These are phyloP conservation scores for Lytechinus variegatus DNA, from an alignment of 35 echinoderm and acorn worm genomes.

Conservation along the genomic window DNA sequence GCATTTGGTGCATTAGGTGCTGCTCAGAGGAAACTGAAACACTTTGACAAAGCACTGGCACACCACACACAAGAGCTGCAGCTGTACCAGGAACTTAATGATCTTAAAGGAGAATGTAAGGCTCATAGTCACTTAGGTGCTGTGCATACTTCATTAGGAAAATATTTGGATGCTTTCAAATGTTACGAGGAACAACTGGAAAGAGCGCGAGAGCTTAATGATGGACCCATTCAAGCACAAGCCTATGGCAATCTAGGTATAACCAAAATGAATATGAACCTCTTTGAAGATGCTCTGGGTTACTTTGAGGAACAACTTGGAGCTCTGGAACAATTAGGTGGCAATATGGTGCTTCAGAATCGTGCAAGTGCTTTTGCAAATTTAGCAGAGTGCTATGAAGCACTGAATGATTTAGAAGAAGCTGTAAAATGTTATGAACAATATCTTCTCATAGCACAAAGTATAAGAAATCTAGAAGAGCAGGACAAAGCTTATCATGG, in stretches of 20 bases:
- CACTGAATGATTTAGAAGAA: constrained; percentile 90
- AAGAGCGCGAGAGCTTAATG: constrained; percentile 77
- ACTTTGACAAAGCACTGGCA: constrained; percentile 86
- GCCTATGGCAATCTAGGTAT: constrained; percentile 97
- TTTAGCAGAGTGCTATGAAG: constrained; percentile 96
- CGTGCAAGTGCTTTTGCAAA: constrained; percentile 88
- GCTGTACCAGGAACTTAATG: constrained; percentile 90
- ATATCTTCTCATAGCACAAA: constrained; percentile 86
- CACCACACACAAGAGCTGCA: constrained; percentile 97
- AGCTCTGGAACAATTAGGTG: constrained; percentile 77
- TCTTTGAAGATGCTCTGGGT: constrained; percentile 97
- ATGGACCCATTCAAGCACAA: constrained; percentile 88
- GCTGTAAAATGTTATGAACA: constrained; percentile 94
- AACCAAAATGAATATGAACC: constrained; percentile 97
- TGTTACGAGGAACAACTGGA: constrained; percentile 97
- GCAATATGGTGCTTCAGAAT: constrained; percentile 79
- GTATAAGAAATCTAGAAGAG: constrained; percentile 75
- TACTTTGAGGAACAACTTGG: constrained; percentile 95
- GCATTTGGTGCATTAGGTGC: constrained; percentile 89
- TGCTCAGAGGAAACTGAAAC: constrained; percentile 84
- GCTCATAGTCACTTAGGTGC: constrained; percentile 94
- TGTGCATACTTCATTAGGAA: constrained; percentile 84
- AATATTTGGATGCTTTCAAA: constrained; percentile 91
- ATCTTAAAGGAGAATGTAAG: constrained; percentile 96
- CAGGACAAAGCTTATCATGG: constrained; percentile 94